These are phyloP conservation scores for Eupsittula cactorum DNA, from an alignment of 2,113 vertebrate species.

Conservation along the genomic window DNA sequence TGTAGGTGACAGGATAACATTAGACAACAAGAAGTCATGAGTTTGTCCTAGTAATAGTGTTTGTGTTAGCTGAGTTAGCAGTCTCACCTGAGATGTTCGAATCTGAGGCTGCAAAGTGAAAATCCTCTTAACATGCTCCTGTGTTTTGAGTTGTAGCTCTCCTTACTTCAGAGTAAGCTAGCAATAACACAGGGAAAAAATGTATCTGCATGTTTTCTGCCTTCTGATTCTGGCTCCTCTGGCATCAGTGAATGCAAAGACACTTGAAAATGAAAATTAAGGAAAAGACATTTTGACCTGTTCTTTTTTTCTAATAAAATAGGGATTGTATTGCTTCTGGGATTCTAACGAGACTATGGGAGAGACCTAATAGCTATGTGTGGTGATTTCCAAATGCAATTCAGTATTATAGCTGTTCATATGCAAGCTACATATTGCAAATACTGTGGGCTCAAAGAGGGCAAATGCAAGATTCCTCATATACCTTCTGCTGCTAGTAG, in stretches of 20 bases:
- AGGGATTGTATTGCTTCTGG: background rate
- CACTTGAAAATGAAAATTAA: background rate
- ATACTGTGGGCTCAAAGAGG: background rate
- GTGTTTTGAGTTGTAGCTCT: background rate
- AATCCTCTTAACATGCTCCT: background rate
- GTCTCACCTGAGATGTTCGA: background rate
- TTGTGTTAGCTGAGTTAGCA: background rate
- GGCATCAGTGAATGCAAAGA: background rate
- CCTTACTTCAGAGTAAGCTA: background rate
- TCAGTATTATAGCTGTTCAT: background rate
- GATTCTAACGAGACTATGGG: background rate
- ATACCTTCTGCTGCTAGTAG: background rate
- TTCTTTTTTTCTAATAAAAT: background rate
- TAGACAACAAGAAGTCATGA: background rate
- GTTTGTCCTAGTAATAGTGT: background rate
- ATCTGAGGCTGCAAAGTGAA: background rate
- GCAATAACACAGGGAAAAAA: background rate
- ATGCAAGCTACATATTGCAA: background rate
- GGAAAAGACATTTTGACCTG: background rate
- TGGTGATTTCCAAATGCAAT: background rate
- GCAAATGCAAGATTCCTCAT: background rate
- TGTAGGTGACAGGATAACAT: background rate
- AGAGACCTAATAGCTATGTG: background rate
- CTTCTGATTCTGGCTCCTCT: background rate
- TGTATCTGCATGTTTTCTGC: background rate